Evolutionary conservation across 2,797 vertebrate species (phyloP), one percentile per base, ranked within the genome.

Genomic region (Taeniopygia guttata): DNA sequence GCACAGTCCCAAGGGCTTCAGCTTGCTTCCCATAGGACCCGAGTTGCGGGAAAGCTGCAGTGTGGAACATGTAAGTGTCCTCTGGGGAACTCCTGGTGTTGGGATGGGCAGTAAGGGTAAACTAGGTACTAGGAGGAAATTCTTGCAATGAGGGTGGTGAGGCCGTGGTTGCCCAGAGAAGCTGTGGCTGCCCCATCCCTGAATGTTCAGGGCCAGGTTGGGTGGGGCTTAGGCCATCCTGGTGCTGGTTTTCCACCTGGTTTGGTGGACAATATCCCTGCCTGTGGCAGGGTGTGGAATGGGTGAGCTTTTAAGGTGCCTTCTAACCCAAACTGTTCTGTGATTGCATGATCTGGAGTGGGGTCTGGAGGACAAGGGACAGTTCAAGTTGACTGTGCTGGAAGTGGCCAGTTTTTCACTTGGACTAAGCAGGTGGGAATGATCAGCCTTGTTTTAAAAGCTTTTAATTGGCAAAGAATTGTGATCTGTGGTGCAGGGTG

Each of bases 391-490:
- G 23, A 5, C 19, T 13, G 3, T 51, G 66, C 74, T 74, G 62
- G 45, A 49, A 16, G 38, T 8, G 16, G 34, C 42, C 18, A 1
- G 11, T n/a, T 45, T 36, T 14, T 54, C 5, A 10, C 12, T 16
- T 68, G 54, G 26, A 42, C 26, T 82, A 16, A 42, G 43, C 12
- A 10, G 46, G 9, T 55, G 55, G 59, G n/a, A 82, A 52, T 2
- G 4, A 20, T 15, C 0, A 2, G 0, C 27, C n/a, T 79, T 0
- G 0, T 64, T n/a, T 64, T 18, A 5, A 1, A 15, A 43, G 34
- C 14, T 56, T 55, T 30, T 45, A 59, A 34, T 14, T n/a, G 59
- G 34, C 62, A 12, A 5, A 5, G 30, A 26, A 25, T 13, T 74
- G 40, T 48, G 30, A 13, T 56, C 34, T 42, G 30, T 55, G 25